Evolutionary conservation across 2,113 vertebrate genomes (phyloP).

Genomic region (Ceratotherium simum): DNA sequence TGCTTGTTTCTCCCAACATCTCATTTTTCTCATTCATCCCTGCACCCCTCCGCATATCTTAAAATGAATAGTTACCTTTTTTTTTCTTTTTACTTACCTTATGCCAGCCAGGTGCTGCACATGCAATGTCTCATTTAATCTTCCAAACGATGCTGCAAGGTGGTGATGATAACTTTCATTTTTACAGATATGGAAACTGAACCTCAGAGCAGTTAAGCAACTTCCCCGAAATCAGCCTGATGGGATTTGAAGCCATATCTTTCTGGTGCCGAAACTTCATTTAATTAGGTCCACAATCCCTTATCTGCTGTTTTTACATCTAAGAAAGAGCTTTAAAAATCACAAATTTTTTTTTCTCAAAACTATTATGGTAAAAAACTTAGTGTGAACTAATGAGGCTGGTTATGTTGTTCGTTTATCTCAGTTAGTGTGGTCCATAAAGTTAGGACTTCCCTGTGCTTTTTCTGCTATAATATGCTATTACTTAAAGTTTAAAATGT

Average conservation of each 20-base stretch:
- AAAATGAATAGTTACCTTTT: not conserved
- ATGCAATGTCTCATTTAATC: not conserved
- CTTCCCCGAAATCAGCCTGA: not conserved
- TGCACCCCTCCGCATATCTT: not conserved
- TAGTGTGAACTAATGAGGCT: not conserved
- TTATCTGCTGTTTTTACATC: not conserved
- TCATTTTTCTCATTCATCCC: not conserved
- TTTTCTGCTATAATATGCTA: not conserved
- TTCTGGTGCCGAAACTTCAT: not conserved
- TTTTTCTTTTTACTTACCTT: not conserved
- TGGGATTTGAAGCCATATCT: not conserved
- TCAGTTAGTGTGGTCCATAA: not conserved
- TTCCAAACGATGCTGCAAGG: not conserved
- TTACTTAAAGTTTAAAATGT: not conserved
- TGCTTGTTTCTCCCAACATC: not conserved
- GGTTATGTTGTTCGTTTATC: not conserved
- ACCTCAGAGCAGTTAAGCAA: not conserved
- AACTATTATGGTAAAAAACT: not conserved
- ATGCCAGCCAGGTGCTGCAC: not conserved
- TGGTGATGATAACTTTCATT: not conserved
- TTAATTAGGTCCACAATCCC: not conserved
- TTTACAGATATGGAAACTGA: constrained; percentile 44
- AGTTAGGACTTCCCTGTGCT: not conserved
- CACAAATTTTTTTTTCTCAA: not conserved
- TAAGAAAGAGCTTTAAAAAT: constrained; percentile 23